These are phyloP conservation scores for Melopsittacus undulatus DNA, from an alignment of 2,797 vertebrate species.

Conservation along the genomic window DNA sequence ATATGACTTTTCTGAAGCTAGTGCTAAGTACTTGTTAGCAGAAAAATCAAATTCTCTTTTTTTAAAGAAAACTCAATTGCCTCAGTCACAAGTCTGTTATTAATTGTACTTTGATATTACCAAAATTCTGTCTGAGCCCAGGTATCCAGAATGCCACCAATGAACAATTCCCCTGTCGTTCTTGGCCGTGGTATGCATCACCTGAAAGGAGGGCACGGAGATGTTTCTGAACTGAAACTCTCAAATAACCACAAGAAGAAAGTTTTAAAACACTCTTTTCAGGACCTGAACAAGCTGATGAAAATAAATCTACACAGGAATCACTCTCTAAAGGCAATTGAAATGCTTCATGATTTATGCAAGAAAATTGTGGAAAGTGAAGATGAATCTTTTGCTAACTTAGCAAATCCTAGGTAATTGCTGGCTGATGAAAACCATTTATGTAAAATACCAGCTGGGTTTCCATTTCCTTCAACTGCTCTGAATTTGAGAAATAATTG, in stretches of 20 bases:
- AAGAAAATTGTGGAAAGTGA: conserved; percentile 49
- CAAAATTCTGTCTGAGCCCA: neutral
- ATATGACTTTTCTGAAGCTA: neutral
- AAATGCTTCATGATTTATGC: neutral
- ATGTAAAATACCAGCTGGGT: conserved; percentile 52
- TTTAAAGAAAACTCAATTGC: conserved; percentile 36
- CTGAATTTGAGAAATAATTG: conserved; percentile 70
- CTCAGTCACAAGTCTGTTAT: neutral
- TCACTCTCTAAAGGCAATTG: neutral
- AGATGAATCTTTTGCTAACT: conserved; percentile 52
- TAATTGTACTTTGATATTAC: conserved; percentile 4
- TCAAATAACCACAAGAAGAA: conserved; percentile 57
- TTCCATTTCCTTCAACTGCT: conserved; percentile 58
- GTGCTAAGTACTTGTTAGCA: neutral
- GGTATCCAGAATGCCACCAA: conserved; percentile 53
- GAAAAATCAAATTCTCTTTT: neutral
- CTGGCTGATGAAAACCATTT: conserved; percentile 69
- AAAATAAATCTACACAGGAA: conserved; percentile 67
- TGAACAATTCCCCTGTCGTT: neutral
- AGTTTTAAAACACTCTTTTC: conserved; percentile 56
- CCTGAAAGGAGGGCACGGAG: conserved; percentile 24
- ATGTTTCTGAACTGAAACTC: conserved; percentile 59
- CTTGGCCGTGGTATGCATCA: conserved; percentile 47
- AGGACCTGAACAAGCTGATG: conserved; percentile 55
- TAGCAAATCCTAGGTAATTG: conserved; percentile 62